These are phyloP conservation scores for Drosophila kurseongensis DNA, from an alignment of 1,140 invertebrate genomes.

Conservation along the genomic window DNA sequence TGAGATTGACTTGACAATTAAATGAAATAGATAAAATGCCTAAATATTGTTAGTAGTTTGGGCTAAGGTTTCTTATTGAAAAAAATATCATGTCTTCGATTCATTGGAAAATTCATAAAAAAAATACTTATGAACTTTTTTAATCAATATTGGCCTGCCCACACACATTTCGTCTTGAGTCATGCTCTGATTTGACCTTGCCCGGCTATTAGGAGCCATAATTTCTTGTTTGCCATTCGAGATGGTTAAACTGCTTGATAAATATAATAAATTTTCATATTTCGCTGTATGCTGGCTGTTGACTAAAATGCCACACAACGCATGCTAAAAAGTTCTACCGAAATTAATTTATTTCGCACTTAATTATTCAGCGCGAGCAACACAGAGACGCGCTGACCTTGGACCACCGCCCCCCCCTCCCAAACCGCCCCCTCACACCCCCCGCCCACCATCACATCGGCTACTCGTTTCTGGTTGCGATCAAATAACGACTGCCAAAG, in stretches of 20 bases:
- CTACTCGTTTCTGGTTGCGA: conserved; percentile 52
- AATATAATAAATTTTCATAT: conserved; percentile 45
- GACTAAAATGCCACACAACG: conserved; percentile 59
- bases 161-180: conserved; percentile 22
- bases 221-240: conserved; percentile 42
- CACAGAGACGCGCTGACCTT: conserved; percentile 61
- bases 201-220: conserved; percentile 29
- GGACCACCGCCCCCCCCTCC: conserved; percentile 23
- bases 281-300: conserved; percentile 22
- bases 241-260: conserved; percentile 34
- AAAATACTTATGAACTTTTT: background rate
- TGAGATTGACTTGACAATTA: too few species aligned
- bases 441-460: background rate
- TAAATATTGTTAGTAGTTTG: too few species aligned
- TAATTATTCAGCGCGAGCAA: conserved; percentile 67
- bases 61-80: background rate
- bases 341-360: conserved; percentile 79
- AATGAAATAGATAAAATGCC: too few species aligned
- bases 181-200: conserved; percentile 35
- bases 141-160: background rate
- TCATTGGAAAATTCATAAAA: background rate
- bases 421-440: background rate
- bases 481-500: conserved; percentile 54
- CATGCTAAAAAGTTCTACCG: conserved; percentile 77
- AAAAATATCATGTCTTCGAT: background rate